Base-by-base conservation (phyloP, 2,113 vertebrate genomes). In the Apodemus sylvaticus region DNA sequence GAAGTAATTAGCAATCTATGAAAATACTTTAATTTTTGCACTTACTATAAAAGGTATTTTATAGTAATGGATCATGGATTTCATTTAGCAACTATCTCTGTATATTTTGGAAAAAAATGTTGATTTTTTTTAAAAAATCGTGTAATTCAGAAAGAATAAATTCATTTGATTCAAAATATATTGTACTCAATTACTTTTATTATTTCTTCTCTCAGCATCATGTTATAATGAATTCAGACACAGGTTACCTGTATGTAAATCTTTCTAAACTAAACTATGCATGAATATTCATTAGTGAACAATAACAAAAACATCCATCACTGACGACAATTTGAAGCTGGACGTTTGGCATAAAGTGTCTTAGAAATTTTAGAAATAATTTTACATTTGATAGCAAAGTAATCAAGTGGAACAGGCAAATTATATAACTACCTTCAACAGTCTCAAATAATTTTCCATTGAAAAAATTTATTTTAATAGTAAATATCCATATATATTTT, bases 361-460 rank as follows among this genome's bases (percentile, higher is more conserved):
- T 92, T 82, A 93, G 16, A 29, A 89, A 92, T 86, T 96, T 51
- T 91, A 78, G 34, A 94, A 95, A 87, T 89, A 74, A 16, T 92
- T 88, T 88, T 86, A 92, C 22, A 85, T 73, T 93, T 86, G 89
- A 81, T 36, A 79, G 74, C 53, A 91, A 85, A 53, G 39, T 55
- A 86, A 82, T 96, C 93, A 96, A 96, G 20, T 81, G 39, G 42
- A 93, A 60, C 29, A 81, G 58, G 51, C 26, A 89, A 79, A 89
- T 62, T 90, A 45, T 85, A 4, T 91, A 86, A 93, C 58, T 95
- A 88, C 91, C 58, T 95, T 85, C 82, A 89, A 95, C 58, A 96
- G 19, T 58, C 12, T n/a, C 86, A 71, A 48, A 87, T 97, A 88
- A 55, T 53, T 93, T 96, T 93, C 92, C 73, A 93, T 83, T 7